These are phyloP conservation scores for Lipophrys pholis DNA, from an alignment of 2,113 vertebrate species.

Conservation along the genomic window DNA sequence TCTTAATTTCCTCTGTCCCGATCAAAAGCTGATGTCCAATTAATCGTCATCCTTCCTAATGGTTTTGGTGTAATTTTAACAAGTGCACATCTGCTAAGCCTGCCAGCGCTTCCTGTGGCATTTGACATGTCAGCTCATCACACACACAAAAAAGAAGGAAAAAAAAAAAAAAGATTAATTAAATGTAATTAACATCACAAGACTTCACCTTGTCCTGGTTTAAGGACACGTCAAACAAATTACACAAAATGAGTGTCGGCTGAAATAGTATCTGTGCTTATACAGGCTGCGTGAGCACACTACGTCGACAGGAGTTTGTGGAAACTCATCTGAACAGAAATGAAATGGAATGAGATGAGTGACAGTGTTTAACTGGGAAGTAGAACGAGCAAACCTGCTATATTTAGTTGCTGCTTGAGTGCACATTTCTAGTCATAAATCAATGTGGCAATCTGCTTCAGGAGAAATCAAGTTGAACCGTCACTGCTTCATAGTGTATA, in stretches of 20 bases:
- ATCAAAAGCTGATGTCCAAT: neutral
- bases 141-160: too few species aligned
- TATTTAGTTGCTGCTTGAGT: too few species aligned
- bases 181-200: neutral
- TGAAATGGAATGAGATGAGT: too few species aligned
- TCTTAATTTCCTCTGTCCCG: neutral
- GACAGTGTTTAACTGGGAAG: too few species aligned
- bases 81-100: neutral
- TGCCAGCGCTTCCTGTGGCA: neutral
- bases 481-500: too few species aligned
- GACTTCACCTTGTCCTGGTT: neutral
- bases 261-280: neutral
- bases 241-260: neutral
- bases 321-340: neutral
- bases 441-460: too few species aligned
- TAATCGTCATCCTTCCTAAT: neutral
- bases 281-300: neutral
- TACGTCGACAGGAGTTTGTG: neutral
- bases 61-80: neutral
- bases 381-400: too few species aligned
- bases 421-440: too few species aligned
- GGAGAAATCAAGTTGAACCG: too few species aligned
- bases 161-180: neutral
- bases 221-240: neutral
- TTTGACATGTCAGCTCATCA: neutral